phyloP scores from a whole-genome alignment of 2,113 vertebrate species.

The Psettodes erumei region DNA sequence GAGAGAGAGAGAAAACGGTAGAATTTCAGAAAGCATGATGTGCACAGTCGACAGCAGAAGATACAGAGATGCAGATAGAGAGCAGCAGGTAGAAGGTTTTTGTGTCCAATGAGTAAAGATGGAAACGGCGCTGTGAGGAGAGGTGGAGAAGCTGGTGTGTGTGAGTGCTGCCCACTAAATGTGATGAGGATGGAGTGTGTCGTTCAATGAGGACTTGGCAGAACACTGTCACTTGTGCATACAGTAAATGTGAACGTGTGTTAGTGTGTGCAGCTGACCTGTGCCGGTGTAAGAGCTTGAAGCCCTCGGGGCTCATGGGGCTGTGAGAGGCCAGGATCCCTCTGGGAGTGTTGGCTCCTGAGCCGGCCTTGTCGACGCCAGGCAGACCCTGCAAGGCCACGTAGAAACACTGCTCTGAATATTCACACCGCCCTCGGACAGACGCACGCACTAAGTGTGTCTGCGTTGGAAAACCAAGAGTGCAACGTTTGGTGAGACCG shows the following conservation, averaged over 20 bases:
- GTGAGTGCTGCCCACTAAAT: neutral
- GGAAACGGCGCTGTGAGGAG: neutral
- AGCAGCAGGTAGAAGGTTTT: neutral
- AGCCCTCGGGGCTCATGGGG: constrained; percentile 93
- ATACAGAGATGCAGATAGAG: constrained; percentile 4
- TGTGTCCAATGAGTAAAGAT: constrained; percentile 22
- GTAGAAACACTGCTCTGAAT: constrained; percentile 74
- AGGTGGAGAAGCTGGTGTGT: neutral
- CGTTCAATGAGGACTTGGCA: neutral
- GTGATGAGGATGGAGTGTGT: neutral
- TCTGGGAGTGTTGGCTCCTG: constrained; percentile 86
- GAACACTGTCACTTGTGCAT: neutral
- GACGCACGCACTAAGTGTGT: neutral
- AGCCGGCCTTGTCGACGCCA: constrained; percentile 88
- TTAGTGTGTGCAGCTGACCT: constrained; percentile 81
- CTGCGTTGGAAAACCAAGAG: too few relatives aligned
- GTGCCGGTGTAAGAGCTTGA: constrained; percentile 93
- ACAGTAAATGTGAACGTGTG: constrained; percentile 26
- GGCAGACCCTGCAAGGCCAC: constrained; percentile 90
- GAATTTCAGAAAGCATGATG: constrained; percentile 27
- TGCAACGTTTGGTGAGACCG: neutral
- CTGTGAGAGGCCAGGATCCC: constrained; percentile 88
- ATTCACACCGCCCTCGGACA: constrained; percentile 32
- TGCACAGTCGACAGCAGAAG: neutral
- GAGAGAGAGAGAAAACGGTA: constrained; percentile 24